A percentile compares a stretch with the other conserved stretches of the same genome.
phyloP scores from a whole-genome alignment of 2,888 invertebrate species.

The Quadriops clusia region DNA sequence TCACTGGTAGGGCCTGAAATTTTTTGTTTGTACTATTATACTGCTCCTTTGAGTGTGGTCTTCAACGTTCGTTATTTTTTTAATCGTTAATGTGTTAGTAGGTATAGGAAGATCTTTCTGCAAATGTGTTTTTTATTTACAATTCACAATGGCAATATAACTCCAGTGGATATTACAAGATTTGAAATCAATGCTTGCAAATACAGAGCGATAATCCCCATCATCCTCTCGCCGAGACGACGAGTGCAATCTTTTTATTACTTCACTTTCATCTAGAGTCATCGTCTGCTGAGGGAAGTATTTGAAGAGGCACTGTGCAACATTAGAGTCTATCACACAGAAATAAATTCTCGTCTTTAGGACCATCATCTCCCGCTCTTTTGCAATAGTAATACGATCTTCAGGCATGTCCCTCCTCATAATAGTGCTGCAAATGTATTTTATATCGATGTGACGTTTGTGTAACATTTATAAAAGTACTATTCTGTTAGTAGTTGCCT shows the following conservation, averaged over 20 bases:
- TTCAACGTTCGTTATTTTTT: no score
- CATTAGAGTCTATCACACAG: conserved; percentile 1
- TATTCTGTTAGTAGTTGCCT: not conserved
- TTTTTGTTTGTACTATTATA: no score
- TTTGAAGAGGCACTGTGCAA: not conserved
- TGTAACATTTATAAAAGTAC: not conserved
- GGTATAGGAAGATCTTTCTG: no score
- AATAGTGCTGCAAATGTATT: not conserved
- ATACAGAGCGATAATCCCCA: not conserved
- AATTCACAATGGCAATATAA: no score
- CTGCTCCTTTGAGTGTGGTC: no score
- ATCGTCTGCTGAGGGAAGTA: no score
- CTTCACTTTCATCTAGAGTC: conserved; percentile 1
- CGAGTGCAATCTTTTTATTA: not conserved
- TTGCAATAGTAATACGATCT: not conserved
- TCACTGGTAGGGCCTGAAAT: no score
- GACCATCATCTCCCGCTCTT: not conserved
- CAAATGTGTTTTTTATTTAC: no score
- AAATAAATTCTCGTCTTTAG: not conserved
- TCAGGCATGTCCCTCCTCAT: not conserved
- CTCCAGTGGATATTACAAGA: not conserved
- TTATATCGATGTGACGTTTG: not conserved
- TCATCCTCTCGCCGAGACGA: not conserved
- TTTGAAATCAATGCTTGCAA: conserved; percentile 1
- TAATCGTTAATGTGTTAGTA: no score